Conservation (phyloP, 2,888 invertebrate species). For the Drosophila demipolita region DNA sequence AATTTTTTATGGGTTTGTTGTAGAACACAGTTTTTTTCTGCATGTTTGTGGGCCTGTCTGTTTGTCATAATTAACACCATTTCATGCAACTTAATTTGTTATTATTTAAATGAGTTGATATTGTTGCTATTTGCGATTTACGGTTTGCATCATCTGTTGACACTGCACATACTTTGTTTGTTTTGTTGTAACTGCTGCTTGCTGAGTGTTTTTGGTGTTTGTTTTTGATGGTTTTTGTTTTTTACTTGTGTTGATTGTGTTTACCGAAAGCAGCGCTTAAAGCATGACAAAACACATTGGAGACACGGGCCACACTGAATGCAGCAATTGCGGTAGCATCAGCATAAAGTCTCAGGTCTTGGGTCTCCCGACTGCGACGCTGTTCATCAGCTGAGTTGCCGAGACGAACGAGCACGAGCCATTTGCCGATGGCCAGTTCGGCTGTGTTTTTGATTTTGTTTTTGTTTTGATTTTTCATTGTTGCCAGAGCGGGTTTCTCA, state of each 20-base stretch:
- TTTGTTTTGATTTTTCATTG: slow-evolving; percentile 65
- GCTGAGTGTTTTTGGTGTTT: slow-evolving; percentile 13
- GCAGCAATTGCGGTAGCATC: slow-evolving; percentile 81
- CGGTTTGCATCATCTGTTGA: slow-evolving; percentile 45
- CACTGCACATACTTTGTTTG: slow-evolving; percentile 69
- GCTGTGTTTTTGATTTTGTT: slow-evolving; percentile 32
- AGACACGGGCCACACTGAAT: slow-evolving; percentile 85
- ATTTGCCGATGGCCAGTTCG: slow-evolving; percentile 39
- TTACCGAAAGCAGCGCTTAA: slow-evolving; percentile 72
- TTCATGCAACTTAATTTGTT: slow-evolving; percentile 27
- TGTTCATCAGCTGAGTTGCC: slow-evolving; percentile 65
- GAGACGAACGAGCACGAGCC: slow-evolving; percentile 52
- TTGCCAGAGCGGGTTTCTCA: slow-evolving; percentile 61
- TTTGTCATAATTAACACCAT: slow-evolving; percentile 46
- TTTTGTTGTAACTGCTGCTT: slow-evolving; percentile 22
- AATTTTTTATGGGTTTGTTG: slow-evolving; percentile 46
- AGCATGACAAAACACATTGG: slow-evolving; percentile 85
- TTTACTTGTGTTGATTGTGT: slow-evolving; percentile 14
- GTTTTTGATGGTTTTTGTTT: slow-evolving; percentile 10
- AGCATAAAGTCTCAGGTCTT: slow-evolving; percentile 78
- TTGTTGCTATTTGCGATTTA: slow-evolving; percentile 19
- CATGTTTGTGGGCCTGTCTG: slow-evolving; percentile 14
- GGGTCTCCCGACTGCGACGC: slow-evolving; percentile 49
- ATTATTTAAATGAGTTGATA: slow-evolving; percentile 1
- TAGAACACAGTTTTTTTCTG: slow-evolving; percentile 17